Evolutionary conservation across 2,113 vertebrate species (phyloP).

Genomic region (Psephotus haematonotus): DNA sequence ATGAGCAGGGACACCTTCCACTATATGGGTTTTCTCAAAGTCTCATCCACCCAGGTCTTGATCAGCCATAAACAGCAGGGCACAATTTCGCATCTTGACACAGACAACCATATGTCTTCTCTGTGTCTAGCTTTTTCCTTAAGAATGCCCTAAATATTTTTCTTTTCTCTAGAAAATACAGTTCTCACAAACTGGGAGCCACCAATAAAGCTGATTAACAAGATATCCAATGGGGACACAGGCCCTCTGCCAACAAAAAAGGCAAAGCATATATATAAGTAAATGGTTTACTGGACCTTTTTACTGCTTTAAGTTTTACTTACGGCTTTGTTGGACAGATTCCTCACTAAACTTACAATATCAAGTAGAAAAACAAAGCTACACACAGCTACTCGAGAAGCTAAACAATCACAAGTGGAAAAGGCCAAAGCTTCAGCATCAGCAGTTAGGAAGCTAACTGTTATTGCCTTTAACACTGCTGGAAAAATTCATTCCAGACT

Average conservation of each 20-base stretch:
- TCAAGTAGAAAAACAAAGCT: constrained; percentile 13
- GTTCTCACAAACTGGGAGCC: background rate
- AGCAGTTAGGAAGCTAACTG: constrained; percentile 25
- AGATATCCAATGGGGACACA: background rate
- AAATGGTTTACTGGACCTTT: background rate
- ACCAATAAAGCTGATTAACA: background rate
- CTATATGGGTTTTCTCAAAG: background rate
- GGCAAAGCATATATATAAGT: background rate
- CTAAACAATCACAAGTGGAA: constrained; percentile 13
- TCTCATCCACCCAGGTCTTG: background rate
- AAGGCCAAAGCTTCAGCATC: constrained; percentile 25
- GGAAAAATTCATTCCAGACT: constrained; percentile 53
- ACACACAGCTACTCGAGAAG: background rate
- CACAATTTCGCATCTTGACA: background rate
- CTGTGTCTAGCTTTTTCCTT: background rate
- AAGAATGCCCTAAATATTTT: background rate
- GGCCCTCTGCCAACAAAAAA: background rate
- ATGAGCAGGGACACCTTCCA: background rate
- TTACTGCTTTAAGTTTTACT: background rate
- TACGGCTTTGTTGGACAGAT: background rate
- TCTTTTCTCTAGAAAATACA: background rate
- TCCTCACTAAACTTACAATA: background rate
- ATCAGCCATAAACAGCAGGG: background rate
- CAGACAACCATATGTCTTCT: background rate
- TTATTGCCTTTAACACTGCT: constrained; percentile 39